Evolutionary conservation across 2,888 invertebrate genomes (phyloP).

Genomic region (Cheilosia scutellata): DNA sequence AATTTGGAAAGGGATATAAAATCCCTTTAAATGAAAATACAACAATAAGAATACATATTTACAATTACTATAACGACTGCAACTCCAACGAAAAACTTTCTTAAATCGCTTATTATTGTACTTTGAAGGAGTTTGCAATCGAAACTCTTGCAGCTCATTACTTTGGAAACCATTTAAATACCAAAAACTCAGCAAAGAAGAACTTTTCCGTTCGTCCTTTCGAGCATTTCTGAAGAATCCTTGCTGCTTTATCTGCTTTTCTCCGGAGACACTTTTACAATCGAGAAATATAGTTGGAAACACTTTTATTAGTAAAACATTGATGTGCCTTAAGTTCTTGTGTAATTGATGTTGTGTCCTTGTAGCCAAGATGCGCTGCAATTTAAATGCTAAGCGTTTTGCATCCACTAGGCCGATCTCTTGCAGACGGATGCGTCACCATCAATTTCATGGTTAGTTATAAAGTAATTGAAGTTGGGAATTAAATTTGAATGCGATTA

Average conservation of each 20-base stretch:
- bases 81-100: background rate
- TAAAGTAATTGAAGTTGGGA: constrained; percentile 51
- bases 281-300: background rate
- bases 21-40: too few species aligned
- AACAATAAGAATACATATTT: too few species aligned
- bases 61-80: too few species aligned
- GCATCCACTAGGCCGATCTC: background rate
- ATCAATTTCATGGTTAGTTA: constrained; percentile 45
- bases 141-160: background rate
- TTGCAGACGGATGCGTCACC: constrained; percentile 6
- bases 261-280: background rate
- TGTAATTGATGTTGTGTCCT: constrained; percentile 25
- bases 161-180: background rate
- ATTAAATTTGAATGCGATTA: constrained; percentile 46
- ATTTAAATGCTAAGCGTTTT: constrained; percentile 31
- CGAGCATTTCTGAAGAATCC: background rate
- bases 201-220: background rate
- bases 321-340: constrained; percentile 1
- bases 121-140: constrained; percentile 5
- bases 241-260: background rate
- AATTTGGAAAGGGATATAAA: too few species aligned
- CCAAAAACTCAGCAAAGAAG: background rate
- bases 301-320: constrained; percentile 16
- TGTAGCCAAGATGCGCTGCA: constrained; percentile 14
- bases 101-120: background rate